Evolutionary conservation across 2,797 vertebrate species (phyloP).

Genomic region (Silurus aristotelis): DNA sequence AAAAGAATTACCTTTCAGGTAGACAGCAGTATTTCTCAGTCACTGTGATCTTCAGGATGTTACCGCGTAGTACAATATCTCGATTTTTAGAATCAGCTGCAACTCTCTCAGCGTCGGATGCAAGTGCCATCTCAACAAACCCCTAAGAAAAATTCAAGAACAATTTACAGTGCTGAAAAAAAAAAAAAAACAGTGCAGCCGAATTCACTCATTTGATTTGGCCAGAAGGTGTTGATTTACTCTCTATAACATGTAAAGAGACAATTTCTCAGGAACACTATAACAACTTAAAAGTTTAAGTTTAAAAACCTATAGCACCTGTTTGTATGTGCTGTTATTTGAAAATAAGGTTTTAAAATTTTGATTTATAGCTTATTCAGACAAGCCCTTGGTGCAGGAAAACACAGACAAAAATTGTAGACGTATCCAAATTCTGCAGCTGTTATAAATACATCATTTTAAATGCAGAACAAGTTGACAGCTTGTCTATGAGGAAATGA

Average conservation of each 20-base stretch:
- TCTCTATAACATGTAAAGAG: too few relatives aligned
- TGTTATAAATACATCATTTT: not conserved
- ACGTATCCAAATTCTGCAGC: not conserved
- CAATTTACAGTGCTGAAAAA: not conserved
- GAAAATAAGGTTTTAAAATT: not conserved
- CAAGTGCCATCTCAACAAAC: constrained; percentile 67
- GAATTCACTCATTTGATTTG: too few relatives aligned
- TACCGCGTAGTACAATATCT: constrained; percentile 35
- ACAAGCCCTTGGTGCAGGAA: not conserved
- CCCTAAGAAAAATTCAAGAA: constrained; percentile 57
- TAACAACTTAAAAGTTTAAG: too few relatives aligned
- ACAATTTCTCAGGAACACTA: too few relatives aligned
- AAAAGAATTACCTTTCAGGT: constrained; percentile 41
- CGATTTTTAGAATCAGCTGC: constrained; percentile 47
- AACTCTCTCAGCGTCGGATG: constrained; percentile 58
- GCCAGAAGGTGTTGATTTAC: too few relatives aligned
- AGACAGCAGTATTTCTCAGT: constrained; percentile 60
- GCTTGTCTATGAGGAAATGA: not conserved
- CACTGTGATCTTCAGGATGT: constrained; percentile 41
- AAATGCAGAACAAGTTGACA: not conserved
- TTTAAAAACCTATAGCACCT: not conserved
- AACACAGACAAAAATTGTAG: not conserved
- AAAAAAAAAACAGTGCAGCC: not conserved
- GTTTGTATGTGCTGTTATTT: not conserved
- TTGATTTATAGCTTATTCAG: not conserved